A percentile compares a stretch with the other conserved stretches of the same genome.
Conservation (phyloP, 2,113 vertebrate species). For the Gymnocephalus cernua region DNA sequence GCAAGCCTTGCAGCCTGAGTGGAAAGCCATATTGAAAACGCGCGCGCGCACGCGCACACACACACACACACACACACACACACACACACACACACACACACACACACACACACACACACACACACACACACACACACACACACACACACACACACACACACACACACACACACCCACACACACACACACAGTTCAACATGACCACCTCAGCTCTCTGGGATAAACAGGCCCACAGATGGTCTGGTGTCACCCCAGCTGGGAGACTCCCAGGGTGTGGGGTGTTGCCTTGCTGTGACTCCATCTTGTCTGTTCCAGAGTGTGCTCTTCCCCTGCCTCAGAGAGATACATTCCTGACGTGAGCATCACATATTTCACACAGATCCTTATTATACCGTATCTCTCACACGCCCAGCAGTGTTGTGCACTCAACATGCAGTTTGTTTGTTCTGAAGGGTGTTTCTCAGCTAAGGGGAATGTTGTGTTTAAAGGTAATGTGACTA, state of each 20-base stretch:
- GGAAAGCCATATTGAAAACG: conserved; percentile 54
- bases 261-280: conserved; percentile 69
- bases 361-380: conserved; percentile 36
- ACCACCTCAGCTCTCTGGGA: conserved; percentile 55
- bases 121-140: conserved; percentile 7
- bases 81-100: conserved; percentile 10
- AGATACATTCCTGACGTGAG: conserved; percentile 48
- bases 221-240: conserved; percentile 80
- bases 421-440: background rate
- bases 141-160: background rate
- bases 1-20: conserved; percentile 6
- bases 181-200: conserved; percentile 45
- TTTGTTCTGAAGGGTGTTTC: conserved; percentile 57
- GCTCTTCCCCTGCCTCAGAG: conserved; percentile 25
- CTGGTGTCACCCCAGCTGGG: conserved; percentile 78
- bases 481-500: background rate
- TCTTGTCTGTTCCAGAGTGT: conserved; percentile 66
- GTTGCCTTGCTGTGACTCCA: conserved; percentile 78
- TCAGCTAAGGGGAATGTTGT: background rate
- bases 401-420: background rate
- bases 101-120: background rate
- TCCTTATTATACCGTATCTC: conserved; percentile 13
- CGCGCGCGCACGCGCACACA: conserved; percentile 8
- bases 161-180: conserved; percentile 10
- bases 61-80: background rate